Percentiles rank a stretch among this genome's conserved stretches.
phyloP scores from a whole-genome alignment of 2,797 vertebrate genomes.

The Kryptolebias ocellatus region DNA sequence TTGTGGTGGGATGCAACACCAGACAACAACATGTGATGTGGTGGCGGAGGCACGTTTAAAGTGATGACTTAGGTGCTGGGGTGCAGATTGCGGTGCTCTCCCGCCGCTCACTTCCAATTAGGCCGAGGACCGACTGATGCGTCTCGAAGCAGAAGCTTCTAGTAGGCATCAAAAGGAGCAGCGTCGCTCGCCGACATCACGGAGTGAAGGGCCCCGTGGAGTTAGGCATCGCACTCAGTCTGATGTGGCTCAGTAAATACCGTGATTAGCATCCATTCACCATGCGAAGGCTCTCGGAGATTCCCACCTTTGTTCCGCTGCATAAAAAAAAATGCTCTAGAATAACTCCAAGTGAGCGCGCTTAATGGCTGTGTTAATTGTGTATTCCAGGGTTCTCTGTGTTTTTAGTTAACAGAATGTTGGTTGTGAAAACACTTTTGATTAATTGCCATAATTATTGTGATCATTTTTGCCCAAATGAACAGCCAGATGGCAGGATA shows the following conservation, averaged over 20 bases:
- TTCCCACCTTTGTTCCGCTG: constrained; percentile 41
- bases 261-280: constrained; percentile 45
- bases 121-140: constrained; percentile 71
- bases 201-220: constrained; percentile 48
- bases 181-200: constrained; percentile 59
- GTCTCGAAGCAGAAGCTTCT: constrained; percentile 77
- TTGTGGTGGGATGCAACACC: constrained; percentile 56
- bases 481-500: constrained; percentile 83
- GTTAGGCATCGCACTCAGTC: constrained; percentile 40
- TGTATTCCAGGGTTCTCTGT: constrained; percentile 61
- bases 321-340: constrained; percentile 35
- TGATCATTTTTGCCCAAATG: constrained; percentile 83
- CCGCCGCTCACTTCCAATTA: constrained; percentile 78
- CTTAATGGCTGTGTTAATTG: constrained; percentile 26
- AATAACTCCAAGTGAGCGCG: constrained; percentile 19
- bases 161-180: constrained; percentile 73
- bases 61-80: constrained; percentile 70
- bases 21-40: constrained; percentile 46
- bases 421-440: constrained; percentile 82
- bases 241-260: constrained; percentile 51
- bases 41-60: constrained; percentile 61
- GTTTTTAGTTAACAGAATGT: constrained; percentile 77
- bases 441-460: constrained; percentile 85
- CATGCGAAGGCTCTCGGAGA: constrained; percentile 35
- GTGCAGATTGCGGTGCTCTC: constrained; percentile 75